phyloP scores from a whole-genome alignment of 2,797 vertebrate species.

The Gallinago solitaria region DNA sequence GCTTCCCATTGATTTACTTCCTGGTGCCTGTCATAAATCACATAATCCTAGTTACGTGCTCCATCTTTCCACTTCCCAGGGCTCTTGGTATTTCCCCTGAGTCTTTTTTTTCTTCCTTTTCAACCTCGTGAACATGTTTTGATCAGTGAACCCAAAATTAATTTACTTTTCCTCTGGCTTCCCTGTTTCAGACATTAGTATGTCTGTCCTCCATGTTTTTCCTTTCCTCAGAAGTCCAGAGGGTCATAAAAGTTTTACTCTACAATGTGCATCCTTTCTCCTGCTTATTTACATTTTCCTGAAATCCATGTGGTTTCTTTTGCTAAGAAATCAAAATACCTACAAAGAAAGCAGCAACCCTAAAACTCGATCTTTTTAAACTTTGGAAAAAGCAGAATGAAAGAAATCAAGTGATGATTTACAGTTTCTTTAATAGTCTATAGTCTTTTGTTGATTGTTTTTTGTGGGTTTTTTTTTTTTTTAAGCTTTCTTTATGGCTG shows the following conservation, averaged over 20 bases:
- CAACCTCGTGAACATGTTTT: not conserved
- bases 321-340: not conserved
- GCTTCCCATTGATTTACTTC: not conserved
- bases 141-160: not conserved
- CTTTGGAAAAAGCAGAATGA: not conserved
- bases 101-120: not conserved
- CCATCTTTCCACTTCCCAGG: not conserved
- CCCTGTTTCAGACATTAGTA: not conserved
- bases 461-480: not conserved
- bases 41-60: not conserved
- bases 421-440: not conserved
- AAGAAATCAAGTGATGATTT: not conserved
- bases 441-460: not conserved
- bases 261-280: not conserved
- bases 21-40: not conserved
- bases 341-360: not conserved
- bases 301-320: not conserved
- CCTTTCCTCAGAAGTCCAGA: not conserved
- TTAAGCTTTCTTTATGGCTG: not conserved
- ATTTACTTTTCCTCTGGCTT: not conserved
- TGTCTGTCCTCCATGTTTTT: not conserved
- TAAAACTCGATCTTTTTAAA: not conserved
- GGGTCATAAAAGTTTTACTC: not conserved
- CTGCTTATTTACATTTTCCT: not conserved
- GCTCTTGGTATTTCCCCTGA: not conserved